A percentile compares a stretch with the other conserved stretches of the same genome.
Evolutionary conservation across 92 coral and sea anemone species (phyloP).

Genomic region (Heteractis magnifica): DNA sequence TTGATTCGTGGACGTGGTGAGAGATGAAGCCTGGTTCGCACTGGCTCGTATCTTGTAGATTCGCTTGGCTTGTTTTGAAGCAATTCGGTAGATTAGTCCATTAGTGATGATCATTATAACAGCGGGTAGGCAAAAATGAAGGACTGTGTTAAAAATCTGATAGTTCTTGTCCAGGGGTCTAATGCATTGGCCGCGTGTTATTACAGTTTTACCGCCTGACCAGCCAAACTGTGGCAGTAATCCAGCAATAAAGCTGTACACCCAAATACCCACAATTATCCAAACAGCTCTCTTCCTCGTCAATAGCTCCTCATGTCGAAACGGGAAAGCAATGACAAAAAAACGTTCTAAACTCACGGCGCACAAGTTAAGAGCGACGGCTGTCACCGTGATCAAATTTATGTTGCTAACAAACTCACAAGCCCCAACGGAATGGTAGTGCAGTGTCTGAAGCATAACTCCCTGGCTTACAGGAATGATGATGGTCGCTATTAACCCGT

Average conservation of each 20-base stretch:
- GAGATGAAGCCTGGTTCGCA: neutral
- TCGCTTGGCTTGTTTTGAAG: slow-evolving; percentile 64
- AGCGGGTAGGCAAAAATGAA: slow-evolving; percentile 73
- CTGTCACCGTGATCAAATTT: slow-evolving; percentile 54
- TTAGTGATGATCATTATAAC: slow-evolving; percentile 60
- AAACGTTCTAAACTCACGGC: slow-evolving; percentile 69
- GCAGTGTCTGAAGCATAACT: slow-evolving; percentile 39
- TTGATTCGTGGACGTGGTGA: neutral
- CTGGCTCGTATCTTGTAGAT: slow-evolving; percentile 40
- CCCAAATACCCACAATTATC: slow-evolving; percentile 55
- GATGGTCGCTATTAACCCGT: slow-evolving; percentile 52
- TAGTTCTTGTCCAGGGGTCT: slow-evolving; percentile 46
- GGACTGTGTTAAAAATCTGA: slow-evolving; percentile 45
- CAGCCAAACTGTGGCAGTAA: slow-evolving; percentile 76
- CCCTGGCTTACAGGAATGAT: slow-evolving; percentile 65
- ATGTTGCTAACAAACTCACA: slow-evolving; percentile 55
- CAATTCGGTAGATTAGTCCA: slow-evolving; percentile 59
- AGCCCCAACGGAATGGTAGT: slow-evolving; percentile 48
- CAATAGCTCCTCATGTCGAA: slow-evolving; percentile 61
- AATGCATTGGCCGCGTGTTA: slow-evolving; percentile 25
- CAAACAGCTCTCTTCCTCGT: slow-evolving; percentile 42
- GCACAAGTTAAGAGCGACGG: slow-evolving; percentile 72
- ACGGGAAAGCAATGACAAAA: slow-evolving; percentile 67
- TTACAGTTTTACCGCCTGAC: slow-evolving; percentile 32
- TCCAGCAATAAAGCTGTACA: slow-evolving; percentile 56